Conservation (phyloP, 2,888 invertebrate species). For the Polyploca ridens region DNA sequence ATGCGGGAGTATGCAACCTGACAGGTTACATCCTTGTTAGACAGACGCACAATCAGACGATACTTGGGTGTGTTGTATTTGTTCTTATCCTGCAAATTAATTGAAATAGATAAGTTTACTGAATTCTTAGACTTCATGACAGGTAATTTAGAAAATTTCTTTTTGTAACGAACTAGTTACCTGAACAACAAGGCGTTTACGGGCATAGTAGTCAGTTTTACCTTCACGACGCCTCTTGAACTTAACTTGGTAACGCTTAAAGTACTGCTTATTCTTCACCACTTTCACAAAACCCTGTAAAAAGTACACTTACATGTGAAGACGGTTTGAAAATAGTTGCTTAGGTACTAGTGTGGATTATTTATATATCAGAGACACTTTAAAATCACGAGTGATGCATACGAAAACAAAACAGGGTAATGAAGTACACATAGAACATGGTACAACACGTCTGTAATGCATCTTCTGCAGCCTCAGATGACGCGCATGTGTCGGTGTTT, state of each 20-base stretch:
- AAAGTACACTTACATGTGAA: background rate
- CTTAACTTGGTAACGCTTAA: constrained; percentile 99
- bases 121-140: constrained; percentile 16
- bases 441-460: constrained; percentile 51
- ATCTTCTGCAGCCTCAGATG: constrained; percentile 77
- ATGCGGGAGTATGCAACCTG: constrained; percentile 99
- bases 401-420: constrained; percentile 52
- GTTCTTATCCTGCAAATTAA: constrained; percentile 92
- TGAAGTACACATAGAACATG: constrained; percentile 76
- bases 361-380: constrained; percentile 76
- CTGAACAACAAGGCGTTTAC: constrained; percentile 97
- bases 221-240: constrained; percentile 99
- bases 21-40: constrained; percentile 99
- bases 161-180: constrained; percentile 40
- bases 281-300: constrained; percentile 98
- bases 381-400: constrained; percentile 71
- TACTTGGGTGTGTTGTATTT: constrained; percentile 99
- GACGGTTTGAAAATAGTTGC: background rate
- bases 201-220: constrained; percentile 99
- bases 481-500: constrained; percentile 84
- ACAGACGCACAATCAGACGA: constrained; percentile 97
- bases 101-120: background rate
- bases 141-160: constrained; percentile 4
- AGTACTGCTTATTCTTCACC: constrained; percentile 99
- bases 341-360: no score